These are phyloP conservation scores for Gobiocypris rarus DNA, from an alignment of 2,113 vertebrate genomes.

Conservation along the genomic window DNA sequence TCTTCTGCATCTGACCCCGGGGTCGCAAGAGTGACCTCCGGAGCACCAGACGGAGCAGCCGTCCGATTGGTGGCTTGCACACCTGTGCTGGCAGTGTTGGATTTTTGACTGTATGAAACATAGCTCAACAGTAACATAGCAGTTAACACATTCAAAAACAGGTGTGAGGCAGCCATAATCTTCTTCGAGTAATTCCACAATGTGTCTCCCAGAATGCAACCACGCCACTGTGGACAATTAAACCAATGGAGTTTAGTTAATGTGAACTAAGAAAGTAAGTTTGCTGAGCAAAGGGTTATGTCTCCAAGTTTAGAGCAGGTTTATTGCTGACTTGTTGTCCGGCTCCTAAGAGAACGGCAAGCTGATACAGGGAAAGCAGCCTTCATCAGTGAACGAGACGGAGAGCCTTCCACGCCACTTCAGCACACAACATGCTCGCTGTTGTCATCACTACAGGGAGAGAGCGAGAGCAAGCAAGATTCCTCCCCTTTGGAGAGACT, in stretches of 20 bases:
- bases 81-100: slow-evolving; percentile 57
- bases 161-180: slow-evolving; percentile 34
- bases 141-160: slow-evolving; percentile 57
- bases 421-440: background rate
- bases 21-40: slow-evolving; percentile 72
- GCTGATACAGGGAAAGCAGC: slow-evolving; percentile 18
- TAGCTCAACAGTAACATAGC: slow-evolving; percentile 67
- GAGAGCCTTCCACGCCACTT: slow-evolving; percentile 22
- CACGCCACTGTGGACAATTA: background rate
- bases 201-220: slow-evolving; percentile 13
- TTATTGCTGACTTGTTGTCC: slow-evolving; percentile 19
- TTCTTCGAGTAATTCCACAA: slow-evolving; percentile 26
- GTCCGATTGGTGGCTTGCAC: slow-evolving; percentile 71
- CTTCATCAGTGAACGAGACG: background rate
- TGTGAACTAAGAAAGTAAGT: background rate
- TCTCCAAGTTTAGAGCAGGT: slow-evolving; percentile 21
- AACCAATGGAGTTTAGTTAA: background rate
- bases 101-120: slow-evolving; percentile 63
- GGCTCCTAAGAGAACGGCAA: background rate
- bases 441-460: slow-evolving; percentile 23
- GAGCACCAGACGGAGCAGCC: slow-evolving; percentile 61
- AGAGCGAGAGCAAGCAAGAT: slow-evolving; percentile 26
- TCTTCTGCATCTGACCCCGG: slow-evolving; percentile 66
- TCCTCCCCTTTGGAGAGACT: slow-evolving; percentile 33
- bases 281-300: slow-evolving; percentile 3